Percentiles rank a stretch among this genome's conserved stretches.
Conservation (phyloP, 1,140 invertebrate species). For the Whitmania pigra region DNA sequence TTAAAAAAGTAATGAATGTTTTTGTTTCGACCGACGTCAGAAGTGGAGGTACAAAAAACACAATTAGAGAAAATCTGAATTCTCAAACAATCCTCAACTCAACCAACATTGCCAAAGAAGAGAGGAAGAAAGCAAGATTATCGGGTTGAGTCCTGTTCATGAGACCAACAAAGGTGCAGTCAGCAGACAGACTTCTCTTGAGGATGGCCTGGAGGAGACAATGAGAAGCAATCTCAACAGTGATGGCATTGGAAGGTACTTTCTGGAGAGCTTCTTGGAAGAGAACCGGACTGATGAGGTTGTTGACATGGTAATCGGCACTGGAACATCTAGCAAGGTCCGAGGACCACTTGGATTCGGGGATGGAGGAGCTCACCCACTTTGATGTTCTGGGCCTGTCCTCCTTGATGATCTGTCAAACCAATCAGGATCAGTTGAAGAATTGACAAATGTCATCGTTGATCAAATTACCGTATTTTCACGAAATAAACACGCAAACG, state of each 20-base stretch:
- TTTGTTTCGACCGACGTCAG: background rate
- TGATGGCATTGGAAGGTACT: slow-evolving; percentile 72
- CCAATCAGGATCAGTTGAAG: slow-evolving; percentile 11
- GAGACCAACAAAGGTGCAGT: slow-evolving; percentile 57
- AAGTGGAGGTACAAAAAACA: background rate
- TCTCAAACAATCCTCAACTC: background rate
- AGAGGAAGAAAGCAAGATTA: slow-evolving; percentile 58
- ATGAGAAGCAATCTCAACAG: slow-evolving; percentile 84
- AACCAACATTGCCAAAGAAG: slow-evolving; percentile 60
- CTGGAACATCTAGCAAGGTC: slow-evolving; percentile 67
- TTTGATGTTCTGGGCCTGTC: slow-evolving; percentile 62
- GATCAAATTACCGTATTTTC: slow-evolving; percentile 55
- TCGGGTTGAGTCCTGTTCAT: slow-evolving; percentile 59
- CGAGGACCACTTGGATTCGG: slow-evolving; percentile 64
- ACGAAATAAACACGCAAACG: no score
- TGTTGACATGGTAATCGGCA: slow-evolving; percentile 88
- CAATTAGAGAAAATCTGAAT: background rate
- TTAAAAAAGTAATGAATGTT: slow-evolving; percentile 23
- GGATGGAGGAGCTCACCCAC: slow-evolving; percentile 86
- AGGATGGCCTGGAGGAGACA: slow-evolving; percentile 74
- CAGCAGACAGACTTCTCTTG: slow-evolving; percentile 55
- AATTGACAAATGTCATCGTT: slow-evolving; percentile 3
- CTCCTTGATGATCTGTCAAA: slow-evolving; percentile 55
- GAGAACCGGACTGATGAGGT: slow-evolving; percentile 66
- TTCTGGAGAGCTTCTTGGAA: slow-evolving; percentile 64